A percentile compares a stretch with the other conserved stretches of the same genome.
Evolutionary conservation across 2,113 vertebrate genomes (phyloP).

Genomic region (Ammospiza nelsoni): DNA sequence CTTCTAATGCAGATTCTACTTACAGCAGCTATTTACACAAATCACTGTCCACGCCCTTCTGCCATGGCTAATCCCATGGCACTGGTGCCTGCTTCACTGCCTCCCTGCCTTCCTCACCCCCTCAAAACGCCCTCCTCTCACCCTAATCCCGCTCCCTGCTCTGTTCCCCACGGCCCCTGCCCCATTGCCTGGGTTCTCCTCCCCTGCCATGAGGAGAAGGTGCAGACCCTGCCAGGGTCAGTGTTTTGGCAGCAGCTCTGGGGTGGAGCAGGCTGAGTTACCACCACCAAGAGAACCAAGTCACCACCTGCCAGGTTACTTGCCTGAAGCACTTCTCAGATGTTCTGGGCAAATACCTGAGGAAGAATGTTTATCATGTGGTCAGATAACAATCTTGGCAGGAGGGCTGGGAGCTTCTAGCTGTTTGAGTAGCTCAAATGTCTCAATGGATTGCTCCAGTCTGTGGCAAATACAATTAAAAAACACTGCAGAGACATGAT

Average conservation of each 20-base stretch:
- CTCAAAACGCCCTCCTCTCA: neutral
- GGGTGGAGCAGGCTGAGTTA: neutral
- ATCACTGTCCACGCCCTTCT: neutral
- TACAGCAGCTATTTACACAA: neutral
- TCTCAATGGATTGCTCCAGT: neutral
- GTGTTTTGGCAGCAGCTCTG: neutral
- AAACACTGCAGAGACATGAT: neutral
- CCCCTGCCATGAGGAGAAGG: neutral
- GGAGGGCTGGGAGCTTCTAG: neutral
- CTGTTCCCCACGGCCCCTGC: neutral
- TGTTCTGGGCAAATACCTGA: neutral
- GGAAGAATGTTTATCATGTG: neutral
- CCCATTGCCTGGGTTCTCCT: neutral
- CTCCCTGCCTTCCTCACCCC: neutral
- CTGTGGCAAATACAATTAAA: neutral
- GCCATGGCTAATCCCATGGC: neutral
- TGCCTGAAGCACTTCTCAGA: neutral
- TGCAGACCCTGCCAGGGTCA: neutral
- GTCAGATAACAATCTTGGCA: neutral
- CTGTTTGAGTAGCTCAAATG: neutral
- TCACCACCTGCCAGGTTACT: neutral
- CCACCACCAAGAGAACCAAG: neutral
- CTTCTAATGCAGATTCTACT: neutral
- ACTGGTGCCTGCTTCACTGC: neutral
- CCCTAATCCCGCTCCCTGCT: neutral